These are phyloP conservation scores for Epizoanthus ramosus DNA, from an alignment of 92 coral and sea anemone genomes.

Conservation along the genomic window DNA sequence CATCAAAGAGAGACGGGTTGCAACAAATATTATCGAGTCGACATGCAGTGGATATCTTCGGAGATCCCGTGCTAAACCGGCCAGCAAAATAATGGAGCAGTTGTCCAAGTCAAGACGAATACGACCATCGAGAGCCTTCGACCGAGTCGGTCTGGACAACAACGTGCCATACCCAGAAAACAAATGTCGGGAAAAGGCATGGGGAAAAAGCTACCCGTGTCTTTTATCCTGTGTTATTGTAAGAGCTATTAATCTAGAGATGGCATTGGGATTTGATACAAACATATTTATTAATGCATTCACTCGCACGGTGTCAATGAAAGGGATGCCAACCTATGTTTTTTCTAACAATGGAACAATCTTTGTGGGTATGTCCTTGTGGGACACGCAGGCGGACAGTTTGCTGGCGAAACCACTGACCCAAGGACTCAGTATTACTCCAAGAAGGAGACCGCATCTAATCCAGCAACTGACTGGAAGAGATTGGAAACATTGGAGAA, in stretches of 20 bases:
- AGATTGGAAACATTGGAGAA: background rate
- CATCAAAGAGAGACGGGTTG: conserved; percentile 43
- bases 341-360: conserved; percentile 47
- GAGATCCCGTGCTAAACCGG: conserved; percentile 39
- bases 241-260: conserved; percentile 54
- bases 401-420: background rate
- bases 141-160: conserved; percentile 51
- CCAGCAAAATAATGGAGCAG: conserved; percentile 55
- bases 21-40: conserved; percentile 21
- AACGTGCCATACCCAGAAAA: conserved; percentile 50
- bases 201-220: conserved; percentile 56
- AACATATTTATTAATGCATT: conserved; percentile 45
- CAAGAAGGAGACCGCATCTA: background rate
- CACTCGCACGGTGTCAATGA: conserved; percentile 42
- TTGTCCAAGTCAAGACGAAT: conserved; percentile 45
- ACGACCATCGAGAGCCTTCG: conserved; percentile 45
- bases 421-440: background rate
- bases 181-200: conserved; percentile 55
- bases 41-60: conserved; percentile 54
- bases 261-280: conserved; percentile 42
- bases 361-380: conserved; percentile 27
- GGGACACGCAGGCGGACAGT: background rate
- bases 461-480: background rate
- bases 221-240: conserved; percentile 59
- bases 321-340: conserved; percentile 43